Evolutionary conservation across 2,113 vertebrate species (phyloP).

Genomic region (Campylomormyrus numenius): DNA sequence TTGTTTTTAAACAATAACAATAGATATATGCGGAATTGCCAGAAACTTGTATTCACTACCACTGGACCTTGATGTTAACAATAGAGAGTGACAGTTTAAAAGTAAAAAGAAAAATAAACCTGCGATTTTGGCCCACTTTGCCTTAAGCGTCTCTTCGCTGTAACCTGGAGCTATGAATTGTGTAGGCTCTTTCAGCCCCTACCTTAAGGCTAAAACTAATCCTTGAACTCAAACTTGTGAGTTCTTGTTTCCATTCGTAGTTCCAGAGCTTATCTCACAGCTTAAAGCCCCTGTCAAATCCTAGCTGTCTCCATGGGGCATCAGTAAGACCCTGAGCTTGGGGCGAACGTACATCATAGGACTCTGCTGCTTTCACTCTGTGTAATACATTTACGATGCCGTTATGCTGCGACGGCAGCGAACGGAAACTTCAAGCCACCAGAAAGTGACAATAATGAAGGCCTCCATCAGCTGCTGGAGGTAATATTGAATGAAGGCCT

Average conservation of each 20-base stretch:
- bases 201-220: slow-evolving; percentile 9
- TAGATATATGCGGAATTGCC: background rate
- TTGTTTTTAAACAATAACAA: background rate
- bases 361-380: background rate
- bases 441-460: background rate
- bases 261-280: background rate
- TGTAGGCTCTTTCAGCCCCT: background rate
- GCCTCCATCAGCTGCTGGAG: background rate
- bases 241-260: slow-evolving; percentile 9
- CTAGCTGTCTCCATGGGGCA: background rate
- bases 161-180: background rate
- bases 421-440: background rate
- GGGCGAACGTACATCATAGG: background rate
- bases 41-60: background rate
- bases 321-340: background rate
- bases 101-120: slow-evolving; percentile 1
- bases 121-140: background rate
- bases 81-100: background rate
- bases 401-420: background rate
- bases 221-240: slow-evolving; percentile 11
- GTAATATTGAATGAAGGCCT: background rate
- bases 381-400: background rate
- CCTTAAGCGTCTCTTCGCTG: background rate
- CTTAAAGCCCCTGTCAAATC: slow-evolving; percentile 8
- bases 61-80: background rate